These are phyloP conservation scores for Pardalotus punctatus DNA, from an alignment of 2,113 vertebrate genomes.

Conservation along the genomic window DNA sequence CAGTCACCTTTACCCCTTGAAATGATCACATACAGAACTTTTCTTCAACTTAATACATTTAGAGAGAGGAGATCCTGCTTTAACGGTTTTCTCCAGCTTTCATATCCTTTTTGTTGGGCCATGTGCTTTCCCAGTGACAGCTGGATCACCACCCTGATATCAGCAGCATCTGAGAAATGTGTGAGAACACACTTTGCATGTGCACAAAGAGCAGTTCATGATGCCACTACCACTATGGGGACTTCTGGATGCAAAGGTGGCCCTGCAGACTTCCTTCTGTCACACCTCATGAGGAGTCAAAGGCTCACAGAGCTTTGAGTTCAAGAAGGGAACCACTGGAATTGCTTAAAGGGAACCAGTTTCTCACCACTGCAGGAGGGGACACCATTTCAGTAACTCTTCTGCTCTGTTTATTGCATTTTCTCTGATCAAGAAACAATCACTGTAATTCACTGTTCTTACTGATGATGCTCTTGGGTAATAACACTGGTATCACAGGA, in stretches of 20 bases:
- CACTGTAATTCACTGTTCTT: background rate
- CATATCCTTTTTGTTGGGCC: background rate
- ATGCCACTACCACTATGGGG: background rate
- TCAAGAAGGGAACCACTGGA: background rate
- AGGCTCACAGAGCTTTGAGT: background rate
- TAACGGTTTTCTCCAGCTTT: background rate
- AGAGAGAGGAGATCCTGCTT: background rate
- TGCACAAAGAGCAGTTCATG: background rate
- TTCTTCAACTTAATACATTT: background rate
- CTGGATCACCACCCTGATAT: background rate
- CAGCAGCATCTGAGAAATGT: background rate
- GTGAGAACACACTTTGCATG: background rate
- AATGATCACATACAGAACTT: background rate
- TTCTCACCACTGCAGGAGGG: background rate
- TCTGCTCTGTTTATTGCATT: background rate
- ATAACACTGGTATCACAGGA: background rate
- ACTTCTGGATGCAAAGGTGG: background rate
- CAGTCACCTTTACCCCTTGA: background rate
- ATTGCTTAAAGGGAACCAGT: background rate
- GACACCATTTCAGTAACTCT: background rate
- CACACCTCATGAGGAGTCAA: background rate
- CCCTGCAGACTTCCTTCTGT: background rate
- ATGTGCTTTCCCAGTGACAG: background rate
- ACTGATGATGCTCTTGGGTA: background rate
- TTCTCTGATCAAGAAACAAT: background rate